A percentile compares a stretch with the other conserved stretches of the same genome.
These are phyloP conservation scores for Argentina silus DNA, from an alignment of 2,797 vertebrate genomes.

Conservation along the genomic window DNA sequence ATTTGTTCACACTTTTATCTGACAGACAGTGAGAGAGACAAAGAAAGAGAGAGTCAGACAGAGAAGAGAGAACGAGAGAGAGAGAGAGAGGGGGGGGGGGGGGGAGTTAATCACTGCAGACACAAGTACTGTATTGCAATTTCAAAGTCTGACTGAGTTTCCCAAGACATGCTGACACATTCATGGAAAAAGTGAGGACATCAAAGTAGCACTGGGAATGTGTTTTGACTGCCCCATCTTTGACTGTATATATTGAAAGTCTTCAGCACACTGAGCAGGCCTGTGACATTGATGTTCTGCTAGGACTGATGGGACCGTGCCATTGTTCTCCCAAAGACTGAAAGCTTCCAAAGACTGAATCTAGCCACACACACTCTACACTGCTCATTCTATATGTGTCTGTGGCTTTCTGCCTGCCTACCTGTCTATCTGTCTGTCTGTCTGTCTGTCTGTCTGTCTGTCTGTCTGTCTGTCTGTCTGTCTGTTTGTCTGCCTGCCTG, in stretches of 20 bases:
- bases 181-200: conserved; percentile 49
- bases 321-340: conserved; percentile 45
- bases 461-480: not conserved
- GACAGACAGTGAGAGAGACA: conserved; percentile 44
- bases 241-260: conserved; percentile 60
- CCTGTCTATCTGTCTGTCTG: not conserved
- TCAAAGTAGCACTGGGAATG: conserved; percentile 53
- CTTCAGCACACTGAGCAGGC: conserved; percentile 46
- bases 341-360: conserved; percentile 43
- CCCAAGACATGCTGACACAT: conserved; percentile 51
- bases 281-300: conserved; percentile 56
- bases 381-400: conserved; percentile 8
- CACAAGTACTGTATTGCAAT: conserved; percentile 29
- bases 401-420: conserved; percentile 26
- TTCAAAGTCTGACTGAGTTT: conserved; percentile 23
- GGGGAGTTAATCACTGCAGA: conserved; percentile 53
- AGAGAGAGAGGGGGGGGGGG: conserved; percentile 17
- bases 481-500: not conserved
- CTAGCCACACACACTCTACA: conserved; percentile 37
- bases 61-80: no score
- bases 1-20: conserved; percentile 73
- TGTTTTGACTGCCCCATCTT: conserved; percentile 48
- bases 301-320: conserved; percentile 67
- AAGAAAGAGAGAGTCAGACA: no score
- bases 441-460: not conserved